Percentiles rank a stretch among this genome's conserved stretches.
phyloP scores from a whole-genome alignment of 2,888 invertebrate species.

The Magallana nippona region DNA sequence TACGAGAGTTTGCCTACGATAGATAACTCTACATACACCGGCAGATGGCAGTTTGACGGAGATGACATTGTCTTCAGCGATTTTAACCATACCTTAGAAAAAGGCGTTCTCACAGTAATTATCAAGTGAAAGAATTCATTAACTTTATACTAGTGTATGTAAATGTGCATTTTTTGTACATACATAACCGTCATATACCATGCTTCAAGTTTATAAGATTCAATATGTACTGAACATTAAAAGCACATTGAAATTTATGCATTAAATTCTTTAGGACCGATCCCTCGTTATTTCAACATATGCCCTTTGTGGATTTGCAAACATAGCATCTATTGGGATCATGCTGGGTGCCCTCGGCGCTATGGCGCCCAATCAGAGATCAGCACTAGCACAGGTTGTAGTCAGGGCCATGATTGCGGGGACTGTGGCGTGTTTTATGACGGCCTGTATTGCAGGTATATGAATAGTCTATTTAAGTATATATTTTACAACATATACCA shows the following conservation, averaged over 20 bases:
- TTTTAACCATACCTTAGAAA: constrained; percentile 47
- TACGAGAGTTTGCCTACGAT: constrained; percentile 46
- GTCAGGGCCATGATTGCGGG: constrained; percentile 79
- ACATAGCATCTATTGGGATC: constrained; percentile 74
- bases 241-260: too few species aligned
- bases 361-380: constrained; percentile 72
- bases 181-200: too few species aligned
- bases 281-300: constrained; percentile 75
- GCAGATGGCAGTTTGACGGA: constrained; percentile 43
- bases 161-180: too few species aligned
- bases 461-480: neutral
- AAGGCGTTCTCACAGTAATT: constrained; percentile 51
- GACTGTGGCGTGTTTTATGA: constrained; percentile 79
- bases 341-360: constrained; percentile 73
- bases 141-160: too few species aligned
- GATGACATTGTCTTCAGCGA: constrained; percentile 44
- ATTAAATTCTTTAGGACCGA: constrained; percentile 57
- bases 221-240: too few species aligned
- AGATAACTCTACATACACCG: constrained; percentile 47
- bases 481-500: too few species aligned
- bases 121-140: neutral
- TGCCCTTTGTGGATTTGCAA: constrained; percentile 78
- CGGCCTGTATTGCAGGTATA: constrained; percentile 78
- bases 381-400: constrained; percentile 67
- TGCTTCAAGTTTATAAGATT: too few species aligned